These are phyloP conservation scores for Oscheius sp. DNA, from an alignment of 2,888 invertebrate genomes.

Conservation along the genomic window DNA sequence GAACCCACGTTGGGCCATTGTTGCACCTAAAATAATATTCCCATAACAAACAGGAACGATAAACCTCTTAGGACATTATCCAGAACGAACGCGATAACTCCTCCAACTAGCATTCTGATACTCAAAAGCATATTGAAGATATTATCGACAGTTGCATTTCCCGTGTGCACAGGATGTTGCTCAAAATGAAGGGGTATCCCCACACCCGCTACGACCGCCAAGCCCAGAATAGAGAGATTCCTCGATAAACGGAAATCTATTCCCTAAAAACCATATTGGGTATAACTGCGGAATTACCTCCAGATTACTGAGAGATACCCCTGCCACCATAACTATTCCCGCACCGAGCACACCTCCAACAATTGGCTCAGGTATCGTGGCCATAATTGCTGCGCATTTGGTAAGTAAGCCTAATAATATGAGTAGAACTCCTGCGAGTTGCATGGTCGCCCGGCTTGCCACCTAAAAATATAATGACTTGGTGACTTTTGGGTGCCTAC, in stretches of 20 bases:
- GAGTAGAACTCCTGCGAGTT: slow-evolving; percentile 60
- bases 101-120: slow-evolving; percentile 74
- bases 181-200: slow-evolving; percentile 56
- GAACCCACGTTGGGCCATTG: slow-evolving; percentile 57
- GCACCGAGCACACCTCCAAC: slow-evolving; percentile 65
- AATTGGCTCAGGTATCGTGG: slow-evolving; percentile 67
- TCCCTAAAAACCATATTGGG: slow-evolving; percentile 31
- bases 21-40: slow-evolving; percentile 46
- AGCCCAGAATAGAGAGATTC: slow-evolving; percentile 63
- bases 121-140: slow-evolving; percentile 56
- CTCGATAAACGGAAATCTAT: slow-evolving; percentile 52
- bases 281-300: slow-evolving; percentile 39
- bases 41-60: background rate
- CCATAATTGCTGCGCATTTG: slow-evolving; percentile 61
- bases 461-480: slow-evolving; percentile 44
- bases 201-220: slow-evolving; percentile 58
- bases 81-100: slow-evolving; percentile 74
- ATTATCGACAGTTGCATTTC: slow-evolving; percentile 49
- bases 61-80: slow-evolving; percentile 71
- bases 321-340: slow-evolving; percentile 64
- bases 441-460: slow-evolving; percentile 66
- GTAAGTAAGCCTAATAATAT: slow-evolving; percentile 64
- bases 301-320: slow-evolving; percentile 61
- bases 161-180: slow-evolving; percentile 47
- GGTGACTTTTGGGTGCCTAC: slow-evolving; percentile 9